Conservation (phyloP, 1,140 invertebrate species). For the Bombus huntii region DNA sequence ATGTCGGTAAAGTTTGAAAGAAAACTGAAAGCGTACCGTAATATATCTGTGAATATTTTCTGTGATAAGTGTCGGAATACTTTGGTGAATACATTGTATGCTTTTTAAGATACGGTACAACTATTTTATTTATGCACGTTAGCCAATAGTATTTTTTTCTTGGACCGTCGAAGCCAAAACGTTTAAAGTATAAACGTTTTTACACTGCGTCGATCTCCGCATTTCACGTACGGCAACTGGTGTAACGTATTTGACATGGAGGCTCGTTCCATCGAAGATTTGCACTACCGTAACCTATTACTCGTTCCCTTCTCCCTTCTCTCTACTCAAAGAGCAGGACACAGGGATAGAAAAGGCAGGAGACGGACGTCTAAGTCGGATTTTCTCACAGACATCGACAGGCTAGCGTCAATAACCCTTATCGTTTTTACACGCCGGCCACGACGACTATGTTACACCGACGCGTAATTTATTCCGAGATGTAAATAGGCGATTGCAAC, state of each 20-base stretch:
- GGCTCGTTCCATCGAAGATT: constrained; percentile 24
- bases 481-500: constrained; percentile 35
- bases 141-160: too few species aligned
- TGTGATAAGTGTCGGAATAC: too few species aligned
- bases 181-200: not conserved
- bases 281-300: constrained; percentile 13
- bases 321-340: not conserved
- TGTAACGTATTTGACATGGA: constrained; percentile 7
- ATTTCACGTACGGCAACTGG: not conserved
- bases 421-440: constrained; percentile 26
- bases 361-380: constrained; percentile 22
- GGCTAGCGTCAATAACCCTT: constrained; percentile 27
- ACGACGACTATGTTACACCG: constrained; percentile 25
- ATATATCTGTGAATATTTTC: too few species aligned
- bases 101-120: too few species aligned
- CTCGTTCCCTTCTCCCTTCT: not conserved
- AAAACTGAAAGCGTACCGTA: too few species aligned
- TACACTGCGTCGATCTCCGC: not conserved
- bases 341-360: constrained; percentile 5
- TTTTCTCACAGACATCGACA: constrained; percentile 42
- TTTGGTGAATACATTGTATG: too few species aligned
- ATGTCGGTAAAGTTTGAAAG: too few species aligned
- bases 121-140: too few species aligned
- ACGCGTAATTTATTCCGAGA: constrained; percentile 46
- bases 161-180: not conserved